Base-by-base conservation (phyloP, 1,140 invertebrate species). In the Microplitis demolitor region DNA sequence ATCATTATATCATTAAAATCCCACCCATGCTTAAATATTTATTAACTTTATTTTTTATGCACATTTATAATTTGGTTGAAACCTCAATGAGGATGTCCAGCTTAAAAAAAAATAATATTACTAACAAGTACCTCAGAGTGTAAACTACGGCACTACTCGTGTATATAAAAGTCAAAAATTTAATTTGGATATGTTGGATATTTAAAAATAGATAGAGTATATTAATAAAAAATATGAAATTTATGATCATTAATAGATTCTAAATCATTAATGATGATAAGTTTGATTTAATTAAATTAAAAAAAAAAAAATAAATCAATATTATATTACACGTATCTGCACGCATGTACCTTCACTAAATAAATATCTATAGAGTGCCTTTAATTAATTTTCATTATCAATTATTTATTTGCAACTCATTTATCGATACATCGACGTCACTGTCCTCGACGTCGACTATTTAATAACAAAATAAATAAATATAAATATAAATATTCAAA, bases 321-420 rank as follows among this genome's bases (percentile, higher is more conserved):
- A 39, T 51, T 71, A 56, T 37, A 75, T 73, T 71, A 63, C 53
- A 70, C 54, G 66, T 71, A 75, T 75, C 54, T 75, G 74, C 71
- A 75, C 74, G 71, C 68, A 75, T 66, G 70, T 75, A 75, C 70
- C 74, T 75, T 69, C 39, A 74, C 66, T 72, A 71, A 64, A 68
- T 68, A 60, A 33, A 71, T 72, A 73, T 75, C 64, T 72, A 72
- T 74, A 77, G 78, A 77, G 76, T 77, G 77, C 76, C 73, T 79
- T 81, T 74, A 64, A 76, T 78, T 78, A 74, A 71, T 79, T 79
- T 78, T 11, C 72, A 74, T 69, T 54, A 45, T 63, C 69, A 1
- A 51, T 72, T 75, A 14, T 39, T 24, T 45, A 33, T 13, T 50
- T n/a, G 34, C 63, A 14, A 66, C 39, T 66, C 39, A 51, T 14